A percentile compares a stretch with the other conserved stretches of the same genome.
phyloP scores from a whole-genome alignment of 2,113 vertebrate species.

The Hipposideros armiger region DNA sequence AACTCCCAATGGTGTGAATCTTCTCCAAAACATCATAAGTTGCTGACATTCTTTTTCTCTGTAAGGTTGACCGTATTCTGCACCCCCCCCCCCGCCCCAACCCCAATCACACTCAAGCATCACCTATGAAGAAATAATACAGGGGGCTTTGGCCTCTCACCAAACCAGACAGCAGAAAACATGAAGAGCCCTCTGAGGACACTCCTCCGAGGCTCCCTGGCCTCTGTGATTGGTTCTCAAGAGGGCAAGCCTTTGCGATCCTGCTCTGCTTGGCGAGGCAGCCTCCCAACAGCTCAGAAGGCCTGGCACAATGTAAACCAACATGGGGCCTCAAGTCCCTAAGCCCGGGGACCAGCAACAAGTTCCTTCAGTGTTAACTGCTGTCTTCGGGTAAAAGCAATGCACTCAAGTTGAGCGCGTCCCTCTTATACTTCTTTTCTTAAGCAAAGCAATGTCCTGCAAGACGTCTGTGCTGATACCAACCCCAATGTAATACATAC shows the following conservation, averaged over 20 bases:
- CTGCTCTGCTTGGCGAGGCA: fast-evolving
- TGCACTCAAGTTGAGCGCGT: neutral
- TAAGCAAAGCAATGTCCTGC: neutral
- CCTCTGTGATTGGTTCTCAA: neutral
- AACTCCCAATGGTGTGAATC: neutral
- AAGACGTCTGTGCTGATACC: neutral
- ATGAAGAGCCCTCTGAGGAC: neutral
- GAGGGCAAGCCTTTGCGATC: neutral
- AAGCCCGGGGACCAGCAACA: neutral
- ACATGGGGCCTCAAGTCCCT: neutral
- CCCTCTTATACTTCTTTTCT: neutral
- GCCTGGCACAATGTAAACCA: neutral
- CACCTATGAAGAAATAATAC: neutral
- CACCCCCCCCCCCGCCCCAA: too few relatives aligned
- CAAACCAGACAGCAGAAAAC: neutral
- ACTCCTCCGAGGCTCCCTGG: neutral
- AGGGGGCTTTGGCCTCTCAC: neutral
- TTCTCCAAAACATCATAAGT: neutral
- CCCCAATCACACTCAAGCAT: neutral
- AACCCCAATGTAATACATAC: fast-evolving
- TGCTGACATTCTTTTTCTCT: neutral
- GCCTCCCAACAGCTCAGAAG: neutral
- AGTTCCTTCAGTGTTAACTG: neutral
- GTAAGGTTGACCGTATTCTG: neutral
- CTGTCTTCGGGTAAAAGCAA: neutral